A percentile compares a stretch with the other conserved stretches of the same genome.
These are phyloP conservation scores for Ceratina calcarata DNA, from an alignment of 1,140 invertebrate genomes.

Conservation along the genomic window DNA sequence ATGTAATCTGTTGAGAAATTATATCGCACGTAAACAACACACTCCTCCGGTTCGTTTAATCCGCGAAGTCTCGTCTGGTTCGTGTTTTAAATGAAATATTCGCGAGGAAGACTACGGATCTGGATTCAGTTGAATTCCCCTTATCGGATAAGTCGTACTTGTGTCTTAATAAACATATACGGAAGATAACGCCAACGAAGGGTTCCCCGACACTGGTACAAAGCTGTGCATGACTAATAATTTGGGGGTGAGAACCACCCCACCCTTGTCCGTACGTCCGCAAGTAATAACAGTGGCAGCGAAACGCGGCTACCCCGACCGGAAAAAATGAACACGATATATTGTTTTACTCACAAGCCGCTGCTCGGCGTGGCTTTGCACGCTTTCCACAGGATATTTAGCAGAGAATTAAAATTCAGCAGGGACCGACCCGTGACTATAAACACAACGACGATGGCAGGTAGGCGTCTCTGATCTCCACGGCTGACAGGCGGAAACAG, in stretches of 20 bases:
- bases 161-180: neutral
- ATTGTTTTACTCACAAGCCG: slow-evolving; percentile 22
- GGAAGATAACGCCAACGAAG: slow-evolving; percentile 28
- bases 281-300: slow-evolving; percentile 42
- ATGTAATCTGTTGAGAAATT: slow-evolving; percentile 74
- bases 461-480: slow-evolving; percentile 60
- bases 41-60: neutral
- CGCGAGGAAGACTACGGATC: neutral
- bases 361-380: slow-evolving; percentile 23
- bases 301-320: neutral
- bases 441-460: slow-evolving; percentile 48
- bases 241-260: slow-evolving; percentile 71
- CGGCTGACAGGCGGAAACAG: slow-evolving; percentile 72
- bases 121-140: neutral
- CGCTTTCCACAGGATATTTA: slow-evolving; percentile 28
- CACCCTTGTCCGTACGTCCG: slow-evolving; percentile 56
- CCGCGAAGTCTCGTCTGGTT: neutral
- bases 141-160: neutral
- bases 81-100: neutral
- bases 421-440: slow-evolving; percentile 11
- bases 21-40: neutral
- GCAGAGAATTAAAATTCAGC: neutral
- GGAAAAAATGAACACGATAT: neutral
- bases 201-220: slow-evolving; percentile 22
- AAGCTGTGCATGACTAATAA: slow-evolving; percentile 72